Evolutionary conservation across 1,140 invertebrate species (phyloP), one percentile per base, ranked within the genome.

Genomic region (Holcopasites calliopsidis): DNA sequence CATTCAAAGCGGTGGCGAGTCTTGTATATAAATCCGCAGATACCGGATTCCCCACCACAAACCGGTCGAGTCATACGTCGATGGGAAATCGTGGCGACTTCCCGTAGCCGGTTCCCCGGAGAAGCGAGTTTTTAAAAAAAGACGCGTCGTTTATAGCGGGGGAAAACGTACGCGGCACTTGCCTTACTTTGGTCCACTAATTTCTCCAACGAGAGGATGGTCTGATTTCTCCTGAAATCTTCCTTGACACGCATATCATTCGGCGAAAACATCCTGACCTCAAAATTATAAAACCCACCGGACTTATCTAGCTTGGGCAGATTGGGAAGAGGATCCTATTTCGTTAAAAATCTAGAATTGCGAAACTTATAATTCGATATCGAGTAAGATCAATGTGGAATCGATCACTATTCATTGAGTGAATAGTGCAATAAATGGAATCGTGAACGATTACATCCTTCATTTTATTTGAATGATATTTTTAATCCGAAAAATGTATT

Each of bases 1-100:
- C 79, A 44, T 35, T 40, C 50, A 16, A 52, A 13, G 44, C n/a
- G 57, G 38, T 42, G 49, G 21, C 52, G 49, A 18, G 57, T 68
- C 57, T 76, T 42, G 52, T 83, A 80, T 84, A 83, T 84, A 83
- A 84, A 77, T 83, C 77, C 47, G 4, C 13, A 16, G 40, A 65
- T 52, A 68, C 44, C 13, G 21, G 11, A n/a, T 33, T 80, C 77
- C 81, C 77, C 82, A 83, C 82, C 50, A 74, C 62, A 38, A 33
- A 35, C 7, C 16, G 5, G 26, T 62, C 44, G 54, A 76, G 42
- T 82, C 62, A 76, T 58, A 7, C 50, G 26, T 60, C 49, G 26
- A 64, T 75, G 74, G 71, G 70, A 77, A 85, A 83, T 78, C 60
- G 57, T 28, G 10, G 35, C 31, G 70, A 77, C 26, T 84, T 78